phyloP scores from a whole-genome alignment of 53 echinoderm and acorn worm species.

The Patiria pectinifera region DNA sequence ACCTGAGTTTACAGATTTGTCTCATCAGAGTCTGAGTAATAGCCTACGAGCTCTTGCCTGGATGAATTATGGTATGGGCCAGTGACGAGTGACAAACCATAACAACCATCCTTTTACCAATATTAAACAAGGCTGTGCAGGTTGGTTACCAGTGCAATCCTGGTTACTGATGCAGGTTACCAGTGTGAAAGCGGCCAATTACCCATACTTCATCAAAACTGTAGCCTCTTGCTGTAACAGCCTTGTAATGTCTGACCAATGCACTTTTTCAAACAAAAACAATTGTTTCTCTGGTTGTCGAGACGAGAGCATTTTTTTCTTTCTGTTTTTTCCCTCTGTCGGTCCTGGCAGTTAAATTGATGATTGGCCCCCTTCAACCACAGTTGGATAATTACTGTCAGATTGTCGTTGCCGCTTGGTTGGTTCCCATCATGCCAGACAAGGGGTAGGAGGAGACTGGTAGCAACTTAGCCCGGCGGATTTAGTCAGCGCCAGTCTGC shows the following conservation, averaged over 20 bases:
- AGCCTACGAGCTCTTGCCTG: not conserved
- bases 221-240: not conserved
- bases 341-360: not conserved
- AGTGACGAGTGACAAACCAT: slow-evolving; percentile 23
- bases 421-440: slow-evolving; percentile 9
- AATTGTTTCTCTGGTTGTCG: not conserved
- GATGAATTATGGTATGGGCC: slow-evolving; percentile 35
- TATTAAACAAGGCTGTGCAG: slow-evolving; percentile 15
- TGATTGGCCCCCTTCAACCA: slow-evolving; percentile 1
- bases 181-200: not conserved
- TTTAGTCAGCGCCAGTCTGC: slow-evolving; percentile 39
- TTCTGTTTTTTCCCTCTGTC: not conserved
- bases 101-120: slow-evolving; percentile 28
- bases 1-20: not conserved
- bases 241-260: not conserved
- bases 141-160: not conserved
- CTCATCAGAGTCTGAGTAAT: slow-evolving; percentile 9
- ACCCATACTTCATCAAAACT: not conserved
- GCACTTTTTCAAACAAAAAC: slow-evolving; percentile 4
- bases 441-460: not conserved
- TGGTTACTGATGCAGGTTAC: not conserved
- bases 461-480: not conserved
- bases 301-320: not conserved
- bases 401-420: slow-evolving; percentile 46
- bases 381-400: slow-evolving; percentile 26